phyloP scores from a whole-genome alignment of 2,113 vertebrate species.

The Ophiodon elongatus region DNA sequence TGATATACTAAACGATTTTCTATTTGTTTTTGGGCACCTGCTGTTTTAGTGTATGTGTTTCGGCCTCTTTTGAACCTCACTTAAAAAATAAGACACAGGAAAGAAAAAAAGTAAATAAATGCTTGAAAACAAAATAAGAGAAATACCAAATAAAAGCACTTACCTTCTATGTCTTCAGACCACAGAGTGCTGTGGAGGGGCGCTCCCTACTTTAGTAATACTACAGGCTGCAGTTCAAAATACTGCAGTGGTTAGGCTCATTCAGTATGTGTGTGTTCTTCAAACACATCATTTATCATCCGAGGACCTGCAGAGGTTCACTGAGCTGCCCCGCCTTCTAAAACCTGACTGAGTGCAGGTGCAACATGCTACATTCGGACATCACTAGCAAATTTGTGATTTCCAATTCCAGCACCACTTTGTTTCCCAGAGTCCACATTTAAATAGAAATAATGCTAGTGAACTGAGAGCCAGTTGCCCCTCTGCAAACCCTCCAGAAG shows the following conservation, averaged over 20 bases:
- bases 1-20: neutral
- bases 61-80: neutral
- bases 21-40: neutral
- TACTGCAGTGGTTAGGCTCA: conserved; percentile 86
- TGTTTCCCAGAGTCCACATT: neutral
- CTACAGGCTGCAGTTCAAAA: conserved; percentile 88
- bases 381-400: neutral
- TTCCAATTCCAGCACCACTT: neutral
- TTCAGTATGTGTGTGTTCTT: conserved; percentile 74
- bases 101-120: neutral
- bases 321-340: conserved; percentile 83
- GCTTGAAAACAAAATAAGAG: neutral
- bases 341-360: neutral
- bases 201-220: conserved; percentile 91
- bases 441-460: neutral
- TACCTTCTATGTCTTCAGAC: conserved; percentile 94
- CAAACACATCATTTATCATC: conserved; percentile 81
- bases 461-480: conserved; percentile 88
- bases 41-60: neutral
- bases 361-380: neutral
- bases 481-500: conserved; percentile 96
- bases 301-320: conserved; percentile 95
- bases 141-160: conserved; percentile 75
- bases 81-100: neutral
- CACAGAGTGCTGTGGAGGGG: conserved; percentile 96